These are phyloP conservation scores for Phyto melanocephala DNA, from an alignment of 2,888 invertebrate genomes.

Conservation along the genomic window DNA sequence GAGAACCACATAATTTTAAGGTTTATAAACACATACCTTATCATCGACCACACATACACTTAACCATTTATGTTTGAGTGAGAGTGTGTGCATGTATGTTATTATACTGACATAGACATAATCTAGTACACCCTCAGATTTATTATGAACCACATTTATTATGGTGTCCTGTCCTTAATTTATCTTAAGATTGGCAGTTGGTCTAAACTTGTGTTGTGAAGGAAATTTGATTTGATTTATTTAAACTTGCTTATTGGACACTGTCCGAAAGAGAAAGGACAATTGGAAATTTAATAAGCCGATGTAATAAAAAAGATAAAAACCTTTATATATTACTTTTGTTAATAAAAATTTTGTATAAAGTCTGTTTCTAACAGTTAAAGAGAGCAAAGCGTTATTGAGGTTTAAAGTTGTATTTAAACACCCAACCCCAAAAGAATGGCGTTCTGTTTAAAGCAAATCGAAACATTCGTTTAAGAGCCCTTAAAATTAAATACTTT, in stretches of 20 bases:
- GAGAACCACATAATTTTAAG: conserved; percentile 44
- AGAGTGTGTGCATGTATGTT: background rate
- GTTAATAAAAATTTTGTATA: too few species aligned
- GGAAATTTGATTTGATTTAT: conserved; percentile 55
- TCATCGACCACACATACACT: background rate
- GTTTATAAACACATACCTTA: background rate
- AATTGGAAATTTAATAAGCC: conserved; percentile 2
- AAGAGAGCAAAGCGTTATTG: too few species aligned
- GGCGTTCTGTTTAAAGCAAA: too few species aligned
- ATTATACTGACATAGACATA: conserved; percentile 40
- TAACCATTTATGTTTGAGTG: background rate
- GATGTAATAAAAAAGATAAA: too few species aligned
- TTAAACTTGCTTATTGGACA: conserved; percentile 14
- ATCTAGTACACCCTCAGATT: conserved; percentile 42
- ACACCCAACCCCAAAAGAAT: too few species aligned
- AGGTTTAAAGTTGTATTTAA: too few species aligned
- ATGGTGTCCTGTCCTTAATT: conserved; percentile 56
- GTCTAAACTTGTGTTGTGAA: conserved; percentile 26
- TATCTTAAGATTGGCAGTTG: conserved; percentile 60
- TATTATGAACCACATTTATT: conserved; percentile 60
- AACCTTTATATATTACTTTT: too few species aligned
- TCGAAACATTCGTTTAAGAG: too few species aligned
- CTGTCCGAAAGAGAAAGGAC: background rate
- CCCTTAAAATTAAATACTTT: too few species aligned
- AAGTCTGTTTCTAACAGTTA: too few species aligned